Evolutionary conservation across 2,888 invertebrate species (phyloP).

Genomic region (Noctua fimbriata): DNA sequence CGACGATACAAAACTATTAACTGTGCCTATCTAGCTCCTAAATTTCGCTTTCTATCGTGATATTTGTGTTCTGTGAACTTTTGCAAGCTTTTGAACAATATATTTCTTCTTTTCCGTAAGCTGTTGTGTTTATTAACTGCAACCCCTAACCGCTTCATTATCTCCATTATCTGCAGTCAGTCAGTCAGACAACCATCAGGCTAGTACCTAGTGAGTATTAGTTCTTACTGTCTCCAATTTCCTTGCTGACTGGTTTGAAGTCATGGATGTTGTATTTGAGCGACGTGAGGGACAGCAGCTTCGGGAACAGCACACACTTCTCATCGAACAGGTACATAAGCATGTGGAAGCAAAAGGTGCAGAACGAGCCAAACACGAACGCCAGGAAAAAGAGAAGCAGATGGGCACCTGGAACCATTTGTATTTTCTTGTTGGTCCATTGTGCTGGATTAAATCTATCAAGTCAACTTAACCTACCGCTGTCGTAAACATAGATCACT

Average conservation of each 20-base stretch:
- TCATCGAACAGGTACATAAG: constrained; percentile 87
- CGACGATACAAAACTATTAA: no score
- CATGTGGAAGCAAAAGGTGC: constrained; percentile 87
- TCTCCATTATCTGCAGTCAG: neutral
- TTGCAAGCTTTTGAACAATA: no score
- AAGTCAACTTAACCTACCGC: neutral
- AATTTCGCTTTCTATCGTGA: no score
- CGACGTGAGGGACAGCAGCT: constrained; percentile 78
- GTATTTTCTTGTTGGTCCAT: neutral
- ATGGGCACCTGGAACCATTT: constrained; percentile 79
- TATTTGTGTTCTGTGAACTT: no score
- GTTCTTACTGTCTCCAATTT: constrained; percentile 72
- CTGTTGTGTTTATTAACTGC: no score
- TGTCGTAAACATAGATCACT: no score
- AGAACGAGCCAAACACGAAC: constrained; percentile 86
- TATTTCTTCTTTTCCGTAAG: no score
- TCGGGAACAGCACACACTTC: constrained; percentile 86
- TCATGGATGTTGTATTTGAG: constrained; percentile 80
- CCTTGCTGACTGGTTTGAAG: constrained; percentile 76
- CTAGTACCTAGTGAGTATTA: neutral
- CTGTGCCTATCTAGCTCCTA: no score
- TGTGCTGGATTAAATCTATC: neutral
- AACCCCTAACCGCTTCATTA: no score
- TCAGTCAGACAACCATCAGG: neutral
- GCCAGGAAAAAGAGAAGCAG: constrained; percentile 85